Base-by-base conservation (phyloP, 2,888 invertebrate species). In the Ashinkailepas kermadecensis region DNA sequence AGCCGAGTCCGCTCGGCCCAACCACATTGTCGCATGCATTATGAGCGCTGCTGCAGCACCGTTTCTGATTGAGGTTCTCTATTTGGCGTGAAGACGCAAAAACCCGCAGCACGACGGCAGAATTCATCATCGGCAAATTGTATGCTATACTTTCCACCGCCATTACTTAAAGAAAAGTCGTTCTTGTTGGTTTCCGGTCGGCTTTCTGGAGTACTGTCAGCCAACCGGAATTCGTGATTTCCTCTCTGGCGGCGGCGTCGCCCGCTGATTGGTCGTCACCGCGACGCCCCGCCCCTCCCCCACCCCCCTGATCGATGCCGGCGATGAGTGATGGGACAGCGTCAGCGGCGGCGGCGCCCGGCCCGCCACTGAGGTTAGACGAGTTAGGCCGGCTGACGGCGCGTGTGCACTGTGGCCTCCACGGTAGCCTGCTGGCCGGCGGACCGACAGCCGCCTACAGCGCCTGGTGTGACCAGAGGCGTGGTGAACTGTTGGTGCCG, bases 81-180 rank as follows among this genome's bases (percentile, higher is more conserved):
- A 39, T 39, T 39, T 39, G 39, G 12, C 70, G 18, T 39, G 23
- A 70, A 39, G 70, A 11, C 39, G 39, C 70, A 56, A 74, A 21
- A 74, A 74, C 54, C 74, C 1, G 18, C 54, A 8, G 3, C 56
- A 21, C 70, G 39, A 15, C 39, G 23, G 13, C 70, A 39, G 23
- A 23, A 70, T 56, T 74, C 74, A 74, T 74, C 74, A 56, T 56
- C 74, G 54, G 54, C 74, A 74, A 74, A 74, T 74, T 74, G 56
- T 74, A 18, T 74, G 74, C 21, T 56, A 56, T 74, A 74, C 39
- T 74, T 74, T 74, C 74, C 74, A 74, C 54, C 79, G 79, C 79
- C 79, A 79, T 79, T 79, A 79, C 79, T 59, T 58, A 79, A 58
- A 79, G 79, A 79, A 79, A 79, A 79, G 79, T 79, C 79, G 58